These are phyloP conservation scores for Botia kubotai DNA, from an alignment of 2,797 vertebrate genomes.

Conservation along the genomic window DNA sequence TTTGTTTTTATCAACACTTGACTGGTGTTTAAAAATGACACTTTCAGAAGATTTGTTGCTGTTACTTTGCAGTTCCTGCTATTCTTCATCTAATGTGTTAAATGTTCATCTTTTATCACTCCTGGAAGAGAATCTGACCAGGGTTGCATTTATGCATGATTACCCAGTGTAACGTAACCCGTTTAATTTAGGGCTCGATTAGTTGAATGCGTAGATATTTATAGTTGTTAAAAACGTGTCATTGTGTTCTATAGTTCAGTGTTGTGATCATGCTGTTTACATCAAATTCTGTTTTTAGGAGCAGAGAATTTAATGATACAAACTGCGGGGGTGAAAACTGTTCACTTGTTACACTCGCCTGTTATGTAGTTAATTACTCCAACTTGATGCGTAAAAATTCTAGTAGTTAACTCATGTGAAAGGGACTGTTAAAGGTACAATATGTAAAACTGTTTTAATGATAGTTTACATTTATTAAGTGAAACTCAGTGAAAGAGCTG, in stretches of 20 bases:
- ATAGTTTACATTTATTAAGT: too few species aligned
- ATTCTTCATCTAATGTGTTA: background rate
- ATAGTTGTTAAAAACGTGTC: too few species aligned
- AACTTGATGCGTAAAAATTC: too few species aligned
- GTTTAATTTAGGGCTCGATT: background rate
- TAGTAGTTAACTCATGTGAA: background rate
- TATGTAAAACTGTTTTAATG: background rate
- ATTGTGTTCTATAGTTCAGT: too few species aligned
- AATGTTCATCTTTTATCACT: background rate
- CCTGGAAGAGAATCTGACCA: background rate
- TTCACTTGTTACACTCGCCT: too few species aligned
- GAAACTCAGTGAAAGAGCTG: background rate
- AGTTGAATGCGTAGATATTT: too few species aligned
- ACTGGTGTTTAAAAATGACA: constrained; percentile 8
- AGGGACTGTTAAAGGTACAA: background rate
- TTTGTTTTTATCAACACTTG: constrained; percentile 69
- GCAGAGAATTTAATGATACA: too few species aligned
- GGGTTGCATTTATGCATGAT: background rate
- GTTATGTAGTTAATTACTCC: too few species aligned
- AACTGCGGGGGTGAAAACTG: too few species aligned
- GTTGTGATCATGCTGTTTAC: too few species aligned
- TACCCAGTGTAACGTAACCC: background rate
- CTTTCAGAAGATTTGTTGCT: background rate
- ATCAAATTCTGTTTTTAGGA: too few species aligned
- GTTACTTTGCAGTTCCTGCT: background rate